phyloP scores from a whole-genome alignment of 2,113 vertebrate species.

The Amia ocellicauda region DNA sequence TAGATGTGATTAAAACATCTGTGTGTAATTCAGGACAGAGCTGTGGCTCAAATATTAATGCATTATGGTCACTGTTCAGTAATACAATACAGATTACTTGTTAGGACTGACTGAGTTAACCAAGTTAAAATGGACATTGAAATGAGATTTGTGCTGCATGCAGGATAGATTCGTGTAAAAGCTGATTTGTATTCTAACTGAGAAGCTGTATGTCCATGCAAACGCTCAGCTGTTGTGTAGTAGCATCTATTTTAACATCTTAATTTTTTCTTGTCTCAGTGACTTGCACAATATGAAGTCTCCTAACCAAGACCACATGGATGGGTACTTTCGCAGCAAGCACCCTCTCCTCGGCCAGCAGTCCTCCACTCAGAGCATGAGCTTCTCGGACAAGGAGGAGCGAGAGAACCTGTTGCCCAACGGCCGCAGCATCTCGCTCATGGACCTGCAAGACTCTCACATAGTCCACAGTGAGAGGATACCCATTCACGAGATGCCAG shows the following conservation, averaged over 20 bases:
- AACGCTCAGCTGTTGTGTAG: not conserved
- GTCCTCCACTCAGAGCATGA: slow-evolving; percentile 72
- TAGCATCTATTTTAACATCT: not conserved
- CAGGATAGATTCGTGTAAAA: no score
- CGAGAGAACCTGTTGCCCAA: slow-evolving; percentile 69
- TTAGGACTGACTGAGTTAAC: no score
- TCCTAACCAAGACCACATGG: slow-evolving; percentile 66
- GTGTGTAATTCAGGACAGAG: no score
- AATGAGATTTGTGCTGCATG: no score
- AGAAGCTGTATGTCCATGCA: no score
- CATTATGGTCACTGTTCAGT: not conserved
- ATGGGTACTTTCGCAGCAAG: slow-evolving; percentile 67
- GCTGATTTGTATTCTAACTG: no score
- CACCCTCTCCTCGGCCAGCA: slow-evolving; percentile 74
- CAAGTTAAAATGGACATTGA: no score
- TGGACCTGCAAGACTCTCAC: slow-evolving; percentile 86
- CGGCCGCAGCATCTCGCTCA: slow-evolving; percentile 87
- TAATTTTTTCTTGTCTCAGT: slow-evolving; percentile 51
- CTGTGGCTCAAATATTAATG: no score
- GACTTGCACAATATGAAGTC: slow-evolving; percentile 75
- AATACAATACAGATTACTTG: not conserved
- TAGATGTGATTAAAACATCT: no score
- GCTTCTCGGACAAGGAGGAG: slow-evolving; percentile 78
- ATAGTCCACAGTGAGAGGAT: slow-evolving; percentile 40
- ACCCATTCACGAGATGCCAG: slow-evolving; percentile 66